Evolutionary conservation across 2,888 invertebrate species (phyloP), one percentile per base, ranked within the genome.

Genomic region (Watsonalla binaria): DNA sequence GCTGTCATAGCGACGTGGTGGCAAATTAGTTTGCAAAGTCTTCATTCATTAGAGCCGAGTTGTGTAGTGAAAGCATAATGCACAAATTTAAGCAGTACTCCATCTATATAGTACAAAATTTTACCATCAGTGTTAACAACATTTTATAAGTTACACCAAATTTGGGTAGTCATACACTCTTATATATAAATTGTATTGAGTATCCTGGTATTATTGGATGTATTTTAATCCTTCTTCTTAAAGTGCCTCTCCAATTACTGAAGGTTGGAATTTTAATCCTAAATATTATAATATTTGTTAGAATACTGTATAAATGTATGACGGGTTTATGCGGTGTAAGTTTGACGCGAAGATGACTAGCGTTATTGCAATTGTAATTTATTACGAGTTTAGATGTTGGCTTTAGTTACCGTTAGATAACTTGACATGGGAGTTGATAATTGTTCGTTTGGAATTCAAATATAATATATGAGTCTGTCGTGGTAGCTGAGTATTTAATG

Each of bases 1-100:
- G 66, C 66, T 70, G 73, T 74, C 78, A 65, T 60, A 62, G 80
- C 70, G 78, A 76, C 61, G 63, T 62, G 66, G 67, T 70, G 72
- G 74, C 74, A 80, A 83, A 83, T 84, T 81, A 80, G 77, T 83
- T 78, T 58, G 70, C 65, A 64, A 82, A 83, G 78, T 78, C 78
- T 79, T 78, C 76, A 81, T 84, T 81, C 77, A 82, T 80, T 82
- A 80, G 69, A 66, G 62, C 68, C 63, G 77, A 80, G 75, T 81
- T 76, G 70, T 70, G 73, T 70, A 37, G 37, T 37, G 37, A 37
- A 37, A 37, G 5, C 37, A 42, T 11, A 42, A 11, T 11, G 11
- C 11, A 42, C 11, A 42, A 8, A 11, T 42, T 5, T 11, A 11
- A 42, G 11, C 42, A 11, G 42, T 9, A 42, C 42, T 9, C 9